Conservation (phyloP, 2,797 vertebrate species). For the Pseudochirops corinnae region DNA sequence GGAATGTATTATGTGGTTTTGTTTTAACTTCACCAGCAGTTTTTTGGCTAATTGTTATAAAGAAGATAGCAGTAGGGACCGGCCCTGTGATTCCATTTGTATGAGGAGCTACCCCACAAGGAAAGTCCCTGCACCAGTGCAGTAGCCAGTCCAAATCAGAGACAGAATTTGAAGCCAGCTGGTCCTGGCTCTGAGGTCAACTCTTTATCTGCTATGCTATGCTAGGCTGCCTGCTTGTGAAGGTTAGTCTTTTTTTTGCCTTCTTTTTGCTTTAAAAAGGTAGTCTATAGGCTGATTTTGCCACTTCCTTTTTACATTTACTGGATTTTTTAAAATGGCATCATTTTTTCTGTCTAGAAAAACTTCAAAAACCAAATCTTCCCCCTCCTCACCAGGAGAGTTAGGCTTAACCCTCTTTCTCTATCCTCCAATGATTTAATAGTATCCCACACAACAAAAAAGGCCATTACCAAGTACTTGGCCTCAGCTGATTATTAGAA, state of each 20-base stretch:
- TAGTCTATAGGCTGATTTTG: slow-evolving; percentile 21
- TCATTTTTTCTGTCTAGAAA: not conserved
- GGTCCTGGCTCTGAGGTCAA: not conserved
- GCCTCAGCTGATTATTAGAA: not conserved
- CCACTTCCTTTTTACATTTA: not conserved
- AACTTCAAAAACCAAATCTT: not conserved
- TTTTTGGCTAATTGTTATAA: not conserved
- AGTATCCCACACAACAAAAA: not conserved
- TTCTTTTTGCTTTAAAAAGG: not conserved
- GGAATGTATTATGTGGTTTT: not conserved
- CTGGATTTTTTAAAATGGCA: slow-evolving; percentile 5
- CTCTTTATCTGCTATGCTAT: not conserved
- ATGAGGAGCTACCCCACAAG: not conserved
- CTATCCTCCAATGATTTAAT: not conserved
- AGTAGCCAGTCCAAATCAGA: not conserved
- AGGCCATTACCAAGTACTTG: not conserved
- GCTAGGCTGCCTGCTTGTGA: not conserved
- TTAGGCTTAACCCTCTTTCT: not conserved
- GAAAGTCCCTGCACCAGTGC: not conserved
- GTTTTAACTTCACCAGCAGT: not conserved
- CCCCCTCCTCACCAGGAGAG: not conserved
- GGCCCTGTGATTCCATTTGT: not conserved
- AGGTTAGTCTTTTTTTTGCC: not conserved
- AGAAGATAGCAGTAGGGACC: not conserved
- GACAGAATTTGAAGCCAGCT: not conserved